These are phyloP conservation scores for Eupithecia vulgata DNA, from an alignment of 2,888 invertebrate genomes.

Conservation along the genomic window DNA sequence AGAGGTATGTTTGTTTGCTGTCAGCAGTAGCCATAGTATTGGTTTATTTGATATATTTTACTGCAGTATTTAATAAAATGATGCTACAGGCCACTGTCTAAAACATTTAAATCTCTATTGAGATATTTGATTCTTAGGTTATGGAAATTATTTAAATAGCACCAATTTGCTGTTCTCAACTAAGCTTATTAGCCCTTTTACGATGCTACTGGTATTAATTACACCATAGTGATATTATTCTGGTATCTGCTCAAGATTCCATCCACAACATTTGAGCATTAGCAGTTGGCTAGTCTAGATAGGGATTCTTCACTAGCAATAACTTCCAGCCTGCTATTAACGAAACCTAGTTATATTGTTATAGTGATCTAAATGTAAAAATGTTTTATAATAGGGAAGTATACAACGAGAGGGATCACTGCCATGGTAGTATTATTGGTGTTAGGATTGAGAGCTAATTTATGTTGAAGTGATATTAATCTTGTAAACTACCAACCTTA, in stretches of 20 bases:
- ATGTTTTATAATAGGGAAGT: slow-evolving; percentile 17
- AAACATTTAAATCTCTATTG: slow-evolving; percentile 2
- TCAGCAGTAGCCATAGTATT: not conserved
- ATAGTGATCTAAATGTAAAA: slow-evolving; percentile 12
- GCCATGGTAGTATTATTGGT: slow-evolving; percentile 32
- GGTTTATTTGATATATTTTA: not conserved
- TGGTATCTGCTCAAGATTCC: slow-evolving; percentile 1
- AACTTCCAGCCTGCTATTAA: not conserved
- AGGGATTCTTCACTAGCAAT: not conserved
- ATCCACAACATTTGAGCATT: not conserved
- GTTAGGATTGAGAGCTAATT: not conserved
- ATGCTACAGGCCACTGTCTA: not conserved
- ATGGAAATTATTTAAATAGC: not conserved
- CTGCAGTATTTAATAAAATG: not conserved
- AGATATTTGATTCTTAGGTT: not conserved
- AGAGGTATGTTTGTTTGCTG: not conserved
- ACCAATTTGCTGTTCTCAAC: not conserved
- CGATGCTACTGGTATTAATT: not conserved
- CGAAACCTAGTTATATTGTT: not conserved
- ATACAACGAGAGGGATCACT: slow-evolving; percentile 36
- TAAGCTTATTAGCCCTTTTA: not conserved
- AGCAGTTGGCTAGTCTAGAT: not conserved
- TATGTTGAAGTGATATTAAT: not conserved
- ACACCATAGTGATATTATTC: slow-evolving; percentile 1
- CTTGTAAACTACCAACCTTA: not conserved